These are phyloP conservation scores for Parnassius smintheus DNA, from an alignment of 2,888 invertebrate genomes.

Conservation along the genomic window DNA sequence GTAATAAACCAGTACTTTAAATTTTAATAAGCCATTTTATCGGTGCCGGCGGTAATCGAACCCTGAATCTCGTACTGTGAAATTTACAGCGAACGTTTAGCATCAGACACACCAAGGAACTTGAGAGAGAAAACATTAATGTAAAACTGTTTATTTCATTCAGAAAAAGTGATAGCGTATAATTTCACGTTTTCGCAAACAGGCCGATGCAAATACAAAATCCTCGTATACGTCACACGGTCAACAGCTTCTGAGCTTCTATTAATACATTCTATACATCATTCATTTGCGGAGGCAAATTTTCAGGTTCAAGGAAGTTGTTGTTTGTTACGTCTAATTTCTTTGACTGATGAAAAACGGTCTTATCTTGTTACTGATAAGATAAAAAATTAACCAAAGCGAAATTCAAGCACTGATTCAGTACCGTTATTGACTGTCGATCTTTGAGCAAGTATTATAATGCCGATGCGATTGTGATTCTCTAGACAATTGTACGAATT, in stretches of 20 bases:
- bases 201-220: too few relatives aligned
- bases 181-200: too few relatives aligned
- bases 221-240: conserved; percentile 1
- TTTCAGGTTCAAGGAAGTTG: conserved; percentile 17
- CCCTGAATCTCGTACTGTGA: too few relatives aligned
- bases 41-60: too few relatives aligned
- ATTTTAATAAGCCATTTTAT: too few relatives aligned
- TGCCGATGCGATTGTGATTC: not conserved
- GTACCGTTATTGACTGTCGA: not conserved
- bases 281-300: not conserved
- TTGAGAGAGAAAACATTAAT: too few relatives aligned
- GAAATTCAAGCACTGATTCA: not conserved
- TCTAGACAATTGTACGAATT: too few relatives aligned
- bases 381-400: not conserved
- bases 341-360: not conserved
- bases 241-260: not conserved
- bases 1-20: too few relatives aligned
- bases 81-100: too few relatives aligned
- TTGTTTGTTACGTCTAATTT: not conserved
- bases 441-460: not conserved
- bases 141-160: too few relatives aligned
- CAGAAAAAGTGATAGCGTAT: too few relatives aligned
- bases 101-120: too few relatives aligned
- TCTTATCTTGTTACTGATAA: not conserved
- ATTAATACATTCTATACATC: not conserved